Base-by-base conservation (phyloP, 2,888 invertebrate species). In the Lasioglossum malachurum region DNA sequence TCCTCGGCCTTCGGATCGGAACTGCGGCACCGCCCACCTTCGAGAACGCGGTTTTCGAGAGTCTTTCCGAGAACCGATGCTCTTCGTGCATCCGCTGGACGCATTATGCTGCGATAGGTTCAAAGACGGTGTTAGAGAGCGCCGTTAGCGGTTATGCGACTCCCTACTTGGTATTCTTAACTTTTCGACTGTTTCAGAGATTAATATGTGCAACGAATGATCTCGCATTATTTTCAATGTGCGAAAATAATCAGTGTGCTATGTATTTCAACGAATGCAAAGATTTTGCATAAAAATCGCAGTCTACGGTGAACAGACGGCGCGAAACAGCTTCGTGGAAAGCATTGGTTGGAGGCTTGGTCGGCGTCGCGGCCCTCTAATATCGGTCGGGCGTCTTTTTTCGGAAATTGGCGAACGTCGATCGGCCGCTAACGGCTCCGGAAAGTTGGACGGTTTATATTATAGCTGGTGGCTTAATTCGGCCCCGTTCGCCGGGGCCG, bases 1-100 rank as follows among this genome's bases (percentile, higher is more conserved):
- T 23, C 78, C 87, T 77, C 81, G 87, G 86, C 89, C 90, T 90
- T 91, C 88, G 78, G 69, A 49, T 74, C 76, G 60, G 72, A 83
- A 80, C 77, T 64, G 23, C 78, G 88, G 75, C 87, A 90, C 53
- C 87, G 91, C 89, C 88, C 88, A 91, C 84, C 84, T 78, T 84
- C 85, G 87, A 80, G 67, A 83, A 86, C 82, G 88, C 87, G 83
- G 86, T 89, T 92, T 89, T 89, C 86, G 89, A 89, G 87, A 87
- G 83, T 78, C 86, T 86, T 93, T 92, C 92, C 78, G 80, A 84
- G 92, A 93, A 93, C 84, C 86, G 85, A 80, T 74, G 35, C 76
- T 57, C 57, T 35, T 73, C 73, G 80, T 80, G 84, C 76, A 87
- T 89, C 82, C 86, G 80, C 57, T 71, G 74, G 60, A 82, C 83